phyloP scores from a whole-genome alignment of 2,888 invertebrate species.

The Tenthredo notha region DNA sequence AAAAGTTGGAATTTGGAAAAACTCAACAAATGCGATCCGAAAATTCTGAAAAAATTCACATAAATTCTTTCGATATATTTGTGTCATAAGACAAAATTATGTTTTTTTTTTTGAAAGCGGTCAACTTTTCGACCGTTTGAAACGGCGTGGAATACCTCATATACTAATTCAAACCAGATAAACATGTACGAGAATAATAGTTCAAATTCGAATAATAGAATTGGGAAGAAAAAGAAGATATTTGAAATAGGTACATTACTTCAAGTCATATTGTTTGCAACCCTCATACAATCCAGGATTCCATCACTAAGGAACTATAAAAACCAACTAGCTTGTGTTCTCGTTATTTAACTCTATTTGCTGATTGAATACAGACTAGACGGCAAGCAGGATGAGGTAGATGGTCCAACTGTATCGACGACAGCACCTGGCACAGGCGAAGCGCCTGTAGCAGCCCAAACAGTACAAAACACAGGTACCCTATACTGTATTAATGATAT shows the following conservation, averaged over 20 bases:
- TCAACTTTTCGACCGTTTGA: no score
- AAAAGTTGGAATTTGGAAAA: no score
- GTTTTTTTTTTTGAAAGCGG: no score
- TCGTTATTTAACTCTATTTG: neutral
- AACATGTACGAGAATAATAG: no score
- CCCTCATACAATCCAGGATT: neutral
- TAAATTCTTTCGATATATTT: no score
- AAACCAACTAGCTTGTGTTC: neutral
- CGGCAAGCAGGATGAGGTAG: slow-evolving; percentile 75
- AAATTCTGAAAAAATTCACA: no score
- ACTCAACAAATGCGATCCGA: no score
- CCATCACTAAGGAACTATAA: neutral
- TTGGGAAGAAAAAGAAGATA: neutral
- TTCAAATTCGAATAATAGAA: neutral
- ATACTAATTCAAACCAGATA: no score
- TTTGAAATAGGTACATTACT: neutral
- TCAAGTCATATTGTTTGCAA: neutral
- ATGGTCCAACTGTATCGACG: slow-evolving; percentile 71
- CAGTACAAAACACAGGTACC: slow-evolving; percentile 75
- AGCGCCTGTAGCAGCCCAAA: slow-evolving; percentile 66
- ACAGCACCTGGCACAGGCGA: slow-evolving; percentile 69
- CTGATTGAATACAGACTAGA: slow-evolving; percentile 70
- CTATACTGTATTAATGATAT: neutral
- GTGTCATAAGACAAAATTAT: no score
- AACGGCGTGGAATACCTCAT: no score